Evolutionary conservation across 2,888 invertebrate genomes (phyloP).

Genomic region (Tinea trinotella): DNA sequence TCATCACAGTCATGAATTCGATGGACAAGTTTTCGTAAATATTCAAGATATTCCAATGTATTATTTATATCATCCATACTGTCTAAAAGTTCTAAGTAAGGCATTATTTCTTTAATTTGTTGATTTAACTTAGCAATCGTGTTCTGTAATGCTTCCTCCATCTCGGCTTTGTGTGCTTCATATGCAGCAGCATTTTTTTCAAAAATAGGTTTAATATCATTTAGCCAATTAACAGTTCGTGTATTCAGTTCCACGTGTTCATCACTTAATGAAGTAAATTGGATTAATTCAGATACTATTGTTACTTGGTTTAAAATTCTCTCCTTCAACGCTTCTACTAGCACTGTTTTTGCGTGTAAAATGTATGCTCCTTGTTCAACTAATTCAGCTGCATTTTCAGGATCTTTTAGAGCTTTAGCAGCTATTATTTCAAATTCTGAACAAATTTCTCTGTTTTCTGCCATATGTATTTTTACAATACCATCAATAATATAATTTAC

Average conservation of each 20-base stretch:
- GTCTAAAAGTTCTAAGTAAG: conserved; percentile 83
- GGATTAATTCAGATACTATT: conserved; percentile 79
- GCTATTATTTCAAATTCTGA: conserved; percentile 80
- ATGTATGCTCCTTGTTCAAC: conserved; percentile 87
- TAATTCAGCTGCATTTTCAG: conserved; percentile 84
- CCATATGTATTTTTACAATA: conserved; percentile 75
- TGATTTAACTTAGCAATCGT: conserved; percentile 79
- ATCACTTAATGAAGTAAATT: conserved; percentile 80
- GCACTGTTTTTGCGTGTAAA: conserved; percentile 80
- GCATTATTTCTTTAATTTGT: conserved; percentile 80
- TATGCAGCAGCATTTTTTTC: conserved; percentile 84
- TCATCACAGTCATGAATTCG: conserved; percentile 82
- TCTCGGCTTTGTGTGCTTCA: conserved; percentile 86
- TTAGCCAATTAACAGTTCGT: conserved; percentile 87
- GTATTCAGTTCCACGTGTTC: conserved; percentile 87
- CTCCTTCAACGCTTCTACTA: conserved; percentile 78
- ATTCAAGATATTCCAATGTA: conserved; percentile 84
- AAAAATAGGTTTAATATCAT: conserved; percentile 84
- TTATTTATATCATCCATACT: conserved; percentile 87
- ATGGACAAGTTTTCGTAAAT: conserved; percentile 82
- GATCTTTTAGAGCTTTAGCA: conserved; percentile 78
- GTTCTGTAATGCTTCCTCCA: conserved; percentile 84
- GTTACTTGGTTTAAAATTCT: conserved; percentile 78
- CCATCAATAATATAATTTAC: conserved; percentile 75
- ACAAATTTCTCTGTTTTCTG: conserved; percentile 78